Evolutionary conservation across 2,113 vertebrate species (phyloP), one percentile per base, ranked within the genome.

Genomic region (Steatornis caripensis): DNA sequence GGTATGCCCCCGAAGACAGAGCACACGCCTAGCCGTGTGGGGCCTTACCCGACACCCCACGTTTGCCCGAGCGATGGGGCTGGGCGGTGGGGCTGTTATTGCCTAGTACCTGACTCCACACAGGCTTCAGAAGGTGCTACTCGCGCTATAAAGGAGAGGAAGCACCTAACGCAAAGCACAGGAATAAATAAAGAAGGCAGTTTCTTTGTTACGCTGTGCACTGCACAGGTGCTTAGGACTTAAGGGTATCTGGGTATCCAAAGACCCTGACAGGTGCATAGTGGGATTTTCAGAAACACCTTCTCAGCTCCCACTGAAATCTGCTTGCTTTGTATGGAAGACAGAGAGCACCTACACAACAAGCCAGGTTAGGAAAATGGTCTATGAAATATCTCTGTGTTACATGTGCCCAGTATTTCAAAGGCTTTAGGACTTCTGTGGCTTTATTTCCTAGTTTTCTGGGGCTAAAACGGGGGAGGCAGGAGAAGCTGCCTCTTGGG

Each of bases 401-500:
- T 12, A 14, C 32, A 54, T 4, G 5, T 15, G 72, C 64, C 2
- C 1, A 61, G 4, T 37, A 2, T 78, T 82, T 11, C 64, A 36
- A 19, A 66, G 76, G 85, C 17, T 85, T 80, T 36, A 34, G 70
- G 51, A 83, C 20, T 75, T 34, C 60, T 10, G 36, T 2, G 62
- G 36, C 51, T 95, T 79, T 30, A 69, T 54, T 82, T 49, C 86
- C 74, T 19, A 10, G 0, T 55, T 93, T 78, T 65, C 13, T n/a
- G 65, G 72, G 89, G 86, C 77, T 92, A 17, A 20, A 69, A 32
- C 1, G 27, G 61, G 83, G 83, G 16, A 89, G 72, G 81, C 71
- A 84, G 88, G 92, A 95, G 87, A 41, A 43, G 58, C 66, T 39
- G 77, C 71, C 93, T 80, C 88, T 78, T 30, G 94, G 94, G 95